Evolutionary conservation across 2,797 vertebrate species (phyloP).

Genomic region (Macropus fuliginosus): DNA sequence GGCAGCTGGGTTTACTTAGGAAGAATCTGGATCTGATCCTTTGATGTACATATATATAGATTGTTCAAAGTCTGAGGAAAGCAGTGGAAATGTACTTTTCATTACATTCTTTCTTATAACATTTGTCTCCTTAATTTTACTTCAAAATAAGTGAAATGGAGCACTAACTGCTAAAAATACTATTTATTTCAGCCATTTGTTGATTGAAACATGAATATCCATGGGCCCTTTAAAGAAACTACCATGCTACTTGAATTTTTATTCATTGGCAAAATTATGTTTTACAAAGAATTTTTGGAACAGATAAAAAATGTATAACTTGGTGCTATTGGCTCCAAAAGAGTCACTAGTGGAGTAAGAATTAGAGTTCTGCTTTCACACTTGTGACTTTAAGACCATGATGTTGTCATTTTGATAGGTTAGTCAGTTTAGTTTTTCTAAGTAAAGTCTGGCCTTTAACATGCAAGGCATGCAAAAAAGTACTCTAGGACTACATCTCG

Average conservation of each 20-base stretch:
- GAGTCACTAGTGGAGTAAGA: background rate
- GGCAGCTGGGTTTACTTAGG: background rate
- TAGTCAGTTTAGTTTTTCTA: slow-evolving; percentile 47
- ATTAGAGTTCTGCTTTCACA: slow-evolving; percentile 7
- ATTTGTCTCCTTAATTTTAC: slow-evolving; percentile 1
- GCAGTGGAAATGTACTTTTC: background rate
- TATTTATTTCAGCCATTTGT: slow-evolving; percentile 70
- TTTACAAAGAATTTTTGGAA: background rate
- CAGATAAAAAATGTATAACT: slow-evolving; percentile 64
- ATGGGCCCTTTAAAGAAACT: slow-evolving; percentile 46
- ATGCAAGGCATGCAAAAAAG: slow-evolving; percentile 76
- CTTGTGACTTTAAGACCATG: slow-evolving; percentile 31
- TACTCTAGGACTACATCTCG: slow-evolving; percentile 65
- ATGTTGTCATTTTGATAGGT: slow-evolving; percentile 28
- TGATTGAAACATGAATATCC: slow-evolving; percentile 64
- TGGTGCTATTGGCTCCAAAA: slow-evolving; percentile 53
- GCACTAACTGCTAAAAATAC: slow-evolving; percentile 66
- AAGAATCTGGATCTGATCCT: background rate
- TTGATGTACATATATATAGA: background rate
- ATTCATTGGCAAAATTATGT: background rate
- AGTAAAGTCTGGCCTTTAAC: slow-evolving; percentile 60
- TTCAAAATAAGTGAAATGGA: slow-evolving; percentile 43
- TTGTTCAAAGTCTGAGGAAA: background rate
- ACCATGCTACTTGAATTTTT: slow-evolving; percentile 40
- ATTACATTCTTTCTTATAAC: background rate